Base-by-base conservation (phyloP, 2,888 invertebrate genomes). In the Orthonevra nobilis region DNA sequence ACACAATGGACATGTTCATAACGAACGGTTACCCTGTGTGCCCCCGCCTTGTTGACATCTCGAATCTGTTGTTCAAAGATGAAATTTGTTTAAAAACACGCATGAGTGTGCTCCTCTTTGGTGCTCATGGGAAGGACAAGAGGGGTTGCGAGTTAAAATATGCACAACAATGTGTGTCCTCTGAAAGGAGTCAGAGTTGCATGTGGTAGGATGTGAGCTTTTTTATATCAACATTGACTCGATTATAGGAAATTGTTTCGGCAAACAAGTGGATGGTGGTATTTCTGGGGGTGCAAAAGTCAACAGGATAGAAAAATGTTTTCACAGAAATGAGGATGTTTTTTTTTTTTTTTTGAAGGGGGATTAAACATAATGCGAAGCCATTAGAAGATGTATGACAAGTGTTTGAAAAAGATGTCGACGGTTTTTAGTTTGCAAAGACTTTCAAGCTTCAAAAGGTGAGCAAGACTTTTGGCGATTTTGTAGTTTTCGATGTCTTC, bases 61-160 rank as follows among this genome's bases (percentile, higher is more conserved):
- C 52, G 64, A 54, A 68, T 72, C 60, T 66, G 46, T 79, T 79
- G 48, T 72, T 79, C 56, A 79, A 79, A 72, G 61, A 69, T 66
- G 56, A 34, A 73, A 72, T 66, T 79, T 73, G 61, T 66, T 68
- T 58, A 73, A 73, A 73, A 48, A 56, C 40, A 68, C 73, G 79
- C 79, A 66, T 79, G 79, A 79, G 73, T 73, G 79, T 79, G n/a
- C n/a, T 61, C 54, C 61, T 42, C n/a, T 73, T 79, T 73, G 66
- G 48, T 66, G 69, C 73, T 50, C 48, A 48, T 40, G 30, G 19
- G 61, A 38, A 48, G 32, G 44, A 46, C 14, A 7, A 10, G 6
- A 5, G 1, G 1, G 32, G 2, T 4, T 12, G 17, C 6, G 19
- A 14, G 12, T 50, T n/a, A 38, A 40, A 10, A 40, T 42, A 17